These are phyloP conservation scores for Abrostola tripartita DNA, from an alignment of 2,888 invertebrate species.

Conservation along the genomic window DNA sequence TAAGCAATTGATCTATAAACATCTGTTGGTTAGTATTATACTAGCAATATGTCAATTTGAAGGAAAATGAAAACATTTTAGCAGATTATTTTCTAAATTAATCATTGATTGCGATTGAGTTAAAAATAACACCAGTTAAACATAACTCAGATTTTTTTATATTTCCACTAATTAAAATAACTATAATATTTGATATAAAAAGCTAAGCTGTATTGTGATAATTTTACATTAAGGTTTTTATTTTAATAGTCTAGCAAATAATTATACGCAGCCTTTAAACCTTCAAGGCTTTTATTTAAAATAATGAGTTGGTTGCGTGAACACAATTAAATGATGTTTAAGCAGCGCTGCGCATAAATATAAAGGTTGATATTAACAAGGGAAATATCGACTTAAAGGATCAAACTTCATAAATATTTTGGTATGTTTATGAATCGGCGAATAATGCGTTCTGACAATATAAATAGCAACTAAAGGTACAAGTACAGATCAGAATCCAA, in stretches of 20 bases:
- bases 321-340: neutral
- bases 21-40: too few relatives aligned
- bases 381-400: constrained; percentile 6
- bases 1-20: too few relatives aligned
- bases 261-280: neutral
- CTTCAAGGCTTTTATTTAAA: neutral
- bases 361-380: constrained; percentile 1
- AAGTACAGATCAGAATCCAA: constrained; percentile 46
- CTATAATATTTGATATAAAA: too few relatives aligned
- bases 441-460: constrained; percentile 32
- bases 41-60: too few relatives aligned
- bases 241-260: neutral
- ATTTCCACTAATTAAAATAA: too few relatives aligned
- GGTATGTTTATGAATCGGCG: constrained; percentile 31
- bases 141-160: too few relatives aligned
- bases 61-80: too few relatives aligned
- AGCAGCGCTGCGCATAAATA: neutral
- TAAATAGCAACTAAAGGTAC: constrained; percentile 41
- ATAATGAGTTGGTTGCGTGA: neutral
- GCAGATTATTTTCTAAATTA: too few relatives aligned
- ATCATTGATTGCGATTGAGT: too few relatives aligned
- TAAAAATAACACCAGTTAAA: too few relatives aligned
- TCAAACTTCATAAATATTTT: constrained; percentile 41
- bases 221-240: neutral
- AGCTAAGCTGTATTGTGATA: too few relatives aligned